These are phyloP conservation scores for Aplysia californica DNA, from an alignment of 1,140 invertebrate species.

Conservation along the genomic window DNA sequence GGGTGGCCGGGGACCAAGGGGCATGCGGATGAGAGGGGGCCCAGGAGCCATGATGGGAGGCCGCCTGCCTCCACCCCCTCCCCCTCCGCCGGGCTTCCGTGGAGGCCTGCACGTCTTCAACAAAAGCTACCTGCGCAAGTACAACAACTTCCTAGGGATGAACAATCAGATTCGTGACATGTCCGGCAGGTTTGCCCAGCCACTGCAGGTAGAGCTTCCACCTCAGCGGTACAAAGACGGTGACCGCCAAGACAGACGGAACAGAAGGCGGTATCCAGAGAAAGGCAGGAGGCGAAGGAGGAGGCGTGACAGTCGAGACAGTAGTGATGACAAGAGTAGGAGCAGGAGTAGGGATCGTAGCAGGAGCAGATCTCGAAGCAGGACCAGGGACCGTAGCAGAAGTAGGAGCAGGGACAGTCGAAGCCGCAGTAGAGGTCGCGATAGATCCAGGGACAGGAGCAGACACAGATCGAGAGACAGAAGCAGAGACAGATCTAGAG, in stretches of 20 bases:
- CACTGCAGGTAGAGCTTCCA: constrained; percentile 8
- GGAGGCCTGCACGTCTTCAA: constrained; percentile 20
- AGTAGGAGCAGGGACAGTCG: not conserved
- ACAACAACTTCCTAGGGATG: constrained; percentile 15
- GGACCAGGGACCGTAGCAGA: not conserved
- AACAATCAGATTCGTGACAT: constrained; percentile 24
- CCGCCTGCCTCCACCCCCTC: constrained; percentile 7
- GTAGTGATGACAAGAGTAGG: not conserved
- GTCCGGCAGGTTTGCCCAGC: constrained; percentile 22
- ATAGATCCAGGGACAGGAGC: not conserved
- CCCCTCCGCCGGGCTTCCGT: constrained; percentile 11
- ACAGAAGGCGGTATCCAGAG: not conserved
- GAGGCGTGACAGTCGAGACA: constrained; percentile 8
- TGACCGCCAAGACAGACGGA: not conserved
- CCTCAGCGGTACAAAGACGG: not conserved
- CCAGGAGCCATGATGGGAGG: constrained; percentile 7
- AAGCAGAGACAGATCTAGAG: not conserved
- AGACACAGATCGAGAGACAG: not conserved
- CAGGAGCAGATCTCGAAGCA: not conserved
- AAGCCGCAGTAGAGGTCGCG: constrained; percentile 11
- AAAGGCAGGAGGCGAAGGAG: constrained; percentile 14
- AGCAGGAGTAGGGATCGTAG: not conserved
- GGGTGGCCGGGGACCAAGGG: not conserved
- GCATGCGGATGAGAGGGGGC: not conserved
- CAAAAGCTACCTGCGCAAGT: constrained; percentile 15